Base-by-base conservation (phyloP, 2,888 invertebrate species). In the Apotomis capreana region DNA sequence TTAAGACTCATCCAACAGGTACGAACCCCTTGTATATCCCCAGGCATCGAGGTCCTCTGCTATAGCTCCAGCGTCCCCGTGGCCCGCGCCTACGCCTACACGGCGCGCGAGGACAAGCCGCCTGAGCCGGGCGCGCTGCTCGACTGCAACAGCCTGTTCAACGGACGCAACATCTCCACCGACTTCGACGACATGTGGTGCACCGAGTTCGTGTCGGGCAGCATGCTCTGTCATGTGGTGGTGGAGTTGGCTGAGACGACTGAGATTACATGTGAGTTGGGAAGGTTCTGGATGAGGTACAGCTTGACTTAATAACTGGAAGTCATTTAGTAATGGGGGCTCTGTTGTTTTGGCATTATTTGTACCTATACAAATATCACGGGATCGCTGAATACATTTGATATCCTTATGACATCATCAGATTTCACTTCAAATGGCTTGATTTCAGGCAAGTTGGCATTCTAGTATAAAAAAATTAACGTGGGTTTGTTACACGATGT, bases 151-250 rank as follows among this genome's bases (percentile, higher is more conserved):
- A 94, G 94, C 75, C 85, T 97, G 51, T 94, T 96, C 79, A 95
- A 96, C 83, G 95, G 95, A 3, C 87, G 90, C n/a, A 96, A 96
- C 85, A 90, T 97, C 58, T 95, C 96, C 0, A 94, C 94, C 0
- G 94, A 95, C 61, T 91, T 94, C 51, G 94, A 94, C 63, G 94
- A 96, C 80, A 96, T 96, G 95, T 96, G 95, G 95, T 92, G 94
- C 77, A 87, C 90, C 0, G 90, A 89, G 79, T 90, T 91, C 70
- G 78, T 82, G 0, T 77, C 85, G 0, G 90, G 89, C 0, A 78
- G 76, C 6, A 85, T 87, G 77, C 89, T 87, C 77, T 90, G 89
- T 37, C 89, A 93, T 74, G 82, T 94, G 12, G 84, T 92, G 2
- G 83, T 93, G 77, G 91, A 92, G 76, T 70, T 93, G 65, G 77